Evolutionary conservation across 2,797 vertebrate species (phyloP).

Genomic region (Premnoplex brunnescens): DNA sequence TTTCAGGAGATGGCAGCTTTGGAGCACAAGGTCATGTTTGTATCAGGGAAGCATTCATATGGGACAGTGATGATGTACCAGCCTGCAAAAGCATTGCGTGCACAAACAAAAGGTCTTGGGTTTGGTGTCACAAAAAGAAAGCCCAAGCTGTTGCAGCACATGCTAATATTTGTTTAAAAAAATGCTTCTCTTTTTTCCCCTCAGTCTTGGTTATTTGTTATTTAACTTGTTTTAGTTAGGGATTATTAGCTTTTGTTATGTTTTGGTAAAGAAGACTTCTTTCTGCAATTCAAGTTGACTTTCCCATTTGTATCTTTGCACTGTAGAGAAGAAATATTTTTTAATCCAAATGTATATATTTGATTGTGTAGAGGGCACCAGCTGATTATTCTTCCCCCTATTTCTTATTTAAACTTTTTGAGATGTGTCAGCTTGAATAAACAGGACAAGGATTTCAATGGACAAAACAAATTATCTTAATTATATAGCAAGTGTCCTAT

Average conservation of each 20-base stretch:
- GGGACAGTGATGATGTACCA: neutral
- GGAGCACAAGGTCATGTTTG: neutral
- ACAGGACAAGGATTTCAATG: neutral
- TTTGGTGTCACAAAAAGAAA: constrained; percentile 27
- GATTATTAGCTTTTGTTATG: neutral
- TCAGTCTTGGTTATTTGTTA: neutral
- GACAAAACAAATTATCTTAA: neutral
- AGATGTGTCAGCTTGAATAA: neutral
- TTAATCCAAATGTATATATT: neutral
- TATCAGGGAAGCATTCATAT: neutral
- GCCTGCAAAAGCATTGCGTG: neutral
- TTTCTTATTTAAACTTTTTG: neutral
- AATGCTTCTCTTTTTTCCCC: neutral
- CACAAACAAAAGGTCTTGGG: neutral
- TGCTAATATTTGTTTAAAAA: neutral
- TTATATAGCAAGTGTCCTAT: neutral
- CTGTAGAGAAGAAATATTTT: neutral
- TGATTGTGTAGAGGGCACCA: neutral
- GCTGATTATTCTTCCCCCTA: neutral
- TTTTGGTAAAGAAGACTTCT: neutral
- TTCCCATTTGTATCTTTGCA: neutral
- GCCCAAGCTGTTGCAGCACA: neutral
- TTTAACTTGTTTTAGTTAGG: neutral
- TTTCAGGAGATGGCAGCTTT: constrained; percentile 17
- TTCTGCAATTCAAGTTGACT: neutral